Evolutionary conservation across 1,140 invertebrate species (phyloP), one percentile per base, ranked within the genome.

Genomic region (Drosophila nikananu): DNA sequence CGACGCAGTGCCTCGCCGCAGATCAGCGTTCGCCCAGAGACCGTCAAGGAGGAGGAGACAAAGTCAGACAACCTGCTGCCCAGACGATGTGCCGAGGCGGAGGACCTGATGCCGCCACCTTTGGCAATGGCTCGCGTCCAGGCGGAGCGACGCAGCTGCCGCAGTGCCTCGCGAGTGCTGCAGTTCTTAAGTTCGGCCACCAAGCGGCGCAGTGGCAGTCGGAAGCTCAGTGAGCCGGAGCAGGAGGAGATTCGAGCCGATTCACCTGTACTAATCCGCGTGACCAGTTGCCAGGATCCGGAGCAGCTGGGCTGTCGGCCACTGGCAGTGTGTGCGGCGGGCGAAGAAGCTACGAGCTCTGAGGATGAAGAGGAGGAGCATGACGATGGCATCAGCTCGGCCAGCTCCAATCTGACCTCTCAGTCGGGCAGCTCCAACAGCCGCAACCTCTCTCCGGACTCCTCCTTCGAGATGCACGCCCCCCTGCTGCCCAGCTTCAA

Each of bases 401-500:
- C 86, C 32, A 83, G 83, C 77, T 91, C 86, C 17, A 91, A 91
- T 25, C 52, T 91, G 25, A 91, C 89, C 5, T 59, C 80, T 0
- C 73, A 78, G 19, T 87, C 87, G 32, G 57, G 65, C 15, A 44
- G 63, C 39, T 71, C 65, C 9, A 86, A 80, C 44, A 92, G 82
- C 48, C 77, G 78, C 21, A 93, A 93, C 72, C 81, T 77, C 9
- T 91, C 92, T 0, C 81, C 89, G n/a, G 89, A 93, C 49, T 92
- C 92, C n/a, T 93, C 92, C 15, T 92, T 93, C 30, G 92, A 93
- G 62, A 57, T 93, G 80, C 92, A 93, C 55, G 81, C 92, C 2
- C 92, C 92, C 21, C 49, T 93, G 23, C 54, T 93, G 78, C 92
- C 92, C 58, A 92, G 77, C n/a, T 93, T 93, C 73, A 92, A 92